phyloP scores from a whole-genome alignment of 2,888 invertebrate species.

The Bellardia pandia region DNA sequence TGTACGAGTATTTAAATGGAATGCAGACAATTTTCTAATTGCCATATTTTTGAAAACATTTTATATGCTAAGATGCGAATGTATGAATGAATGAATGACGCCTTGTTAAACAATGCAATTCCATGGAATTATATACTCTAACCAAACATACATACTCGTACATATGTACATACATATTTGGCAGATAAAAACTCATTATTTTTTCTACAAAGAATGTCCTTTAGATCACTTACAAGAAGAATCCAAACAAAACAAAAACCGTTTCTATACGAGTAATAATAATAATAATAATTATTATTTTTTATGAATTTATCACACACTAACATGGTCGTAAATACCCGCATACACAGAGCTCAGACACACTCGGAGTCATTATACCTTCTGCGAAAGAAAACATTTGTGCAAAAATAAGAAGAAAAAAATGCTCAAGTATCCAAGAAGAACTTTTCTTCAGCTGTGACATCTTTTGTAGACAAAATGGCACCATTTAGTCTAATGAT shows the following conservation, averaged over 20 bases:
- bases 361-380: conserved; percentile 22
- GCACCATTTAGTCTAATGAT: conserved; percentile 69
- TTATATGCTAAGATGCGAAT: conserved; percentile 19
- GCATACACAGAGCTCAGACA: background rate
- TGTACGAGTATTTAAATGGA: conserved; percentile 34
- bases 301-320: conserved; percentile 45
- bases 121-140: conserved; percentile 15
- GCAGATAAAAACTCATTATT: conserved; percentile 30
- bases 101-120: conserved; percentile 31
- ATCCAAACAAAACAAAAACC: background rate
- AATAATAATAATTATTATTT: background rate
- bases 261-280: conserved; percentile 2
- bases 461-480: conserved; percentile 66
- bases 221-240: conserved; percentile 12
- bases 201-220: conserved; percentile 35
- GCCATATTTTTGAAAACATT: conserved; percentile 31
- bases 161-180: background rate
- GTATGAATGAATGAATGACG: background rate
- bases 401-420: background rate
- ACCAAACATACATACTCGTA: background rate
- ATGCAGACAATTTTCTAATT: conserved; percentile 61
- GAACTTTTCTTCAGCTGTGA: conserved; percentile 45
- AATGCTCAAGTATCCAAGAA: conserved; percentile 4
- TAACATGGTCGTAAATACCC: conserved; percentile 41
- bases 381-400: conserved; percentile 26